Percentiles rank a stretch among this genome's conserved stretches.
phyloP scores from a whole-genome alignment of 2,113 vertebrate genomes.

The Xyrauchen texanus region DNA sequence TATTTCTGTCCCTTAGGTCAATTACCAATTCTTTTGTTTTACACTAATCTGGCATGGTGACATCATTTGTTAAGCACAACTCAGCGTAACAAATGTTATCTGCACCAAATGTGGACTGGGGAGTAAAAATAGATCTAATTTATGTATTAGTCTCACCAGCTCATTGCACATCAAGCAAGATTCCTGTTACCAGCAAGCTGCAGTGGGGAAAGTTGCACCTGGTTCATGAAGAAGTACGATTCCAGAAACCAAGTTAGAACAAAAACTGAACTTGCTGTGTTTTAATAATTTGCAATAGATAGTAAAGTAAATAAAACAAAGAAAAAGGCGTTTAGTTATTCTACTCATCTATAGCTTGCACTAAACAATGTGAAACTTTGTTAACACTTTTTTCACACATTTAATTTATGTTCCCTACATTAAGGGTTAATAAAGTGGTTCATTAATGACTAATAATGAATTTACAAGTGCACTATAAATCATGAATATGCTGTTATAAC shows the following conservation, averaged over 20 bases:
- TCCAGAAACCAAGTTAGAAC: neutral
- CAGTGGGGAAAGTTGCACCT: slow-evolving; percentile 77
- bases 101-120: slow-evolving; percentile 61
- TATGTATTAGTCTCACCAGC: slow-evolving; percentile 74
- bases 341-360: no score
- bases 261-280: neutral
- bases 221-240: slow-evolving; percentile 63
- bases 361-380: no score
- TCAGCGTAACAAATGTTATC: slow-evolving; percentile 73
- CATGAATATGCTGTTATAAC: no score
- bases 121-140: slow-evolving; percentile 78
- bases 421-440: no score
- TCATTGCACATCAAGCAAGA: slow-evolving; percentile 71
- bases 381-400: no score
- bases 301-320: no score
- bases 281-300: no score
- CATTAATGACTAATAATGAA: no score
- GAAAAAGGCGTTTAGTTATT: no score
- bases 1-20: no score
- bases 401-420: no score
- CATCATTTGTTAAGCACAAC: slow-evolving; percentile 70
- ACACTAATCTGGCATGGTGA: slow-evolving; percentile 86
- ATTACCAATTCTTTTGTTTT: slow-evolving; percentile 66
- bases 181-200: slow-evolving; percentile 74
- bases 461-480: no score